phyloP scores from a whole-genome alignment of 2,113 vertebrate genomes.

The Odocoileus virginianus region DNA sequence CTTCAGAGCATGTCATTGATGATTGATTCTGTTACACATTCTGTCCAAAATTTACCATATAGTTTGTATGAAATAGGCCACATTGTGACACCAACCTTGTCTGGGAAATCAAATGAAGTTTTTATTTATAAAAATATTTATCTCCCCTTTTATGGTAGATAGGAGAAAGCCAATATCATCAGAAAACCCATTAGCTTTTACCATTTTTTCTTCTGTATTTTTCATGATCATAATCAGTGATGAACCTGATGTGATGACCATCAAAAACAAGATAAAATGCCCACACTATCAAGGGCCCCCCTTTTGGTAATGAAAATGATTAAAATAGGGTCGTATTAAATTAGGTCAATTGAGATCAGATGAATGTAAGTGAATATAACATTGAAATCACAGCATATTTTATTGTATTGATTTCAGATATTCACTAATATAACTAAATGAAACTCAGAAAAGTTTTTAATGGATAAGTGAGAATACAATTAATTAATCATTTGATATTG shows the following conservation, averaged over 20 bases:
- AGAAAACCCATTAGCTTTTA: background rate
- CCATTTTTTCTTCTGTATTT: conserved; percentile 12
- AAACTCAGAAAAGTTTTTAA: conserved; percentile 25
- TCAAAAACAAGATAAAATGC: background rate
- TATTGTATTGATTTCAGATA: conserved; percentile 10
- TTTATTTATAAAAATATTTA: background rate
- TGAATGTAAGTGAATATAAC: conserved; percentile 6
- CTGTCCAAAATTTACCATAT: background rate
- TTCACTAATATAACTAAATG: background rate
- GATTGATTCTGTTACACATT: background rate
- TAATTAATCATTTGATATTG: conserved; percentile 23
- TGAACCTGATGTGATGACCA: conserved; percentile 19
- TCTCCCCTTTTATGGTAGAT: background rate
- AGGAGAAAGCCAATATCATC: background rate
- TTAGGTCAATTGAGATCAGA: background rate
- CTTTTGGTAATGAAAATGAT: conserved; percentile 8
- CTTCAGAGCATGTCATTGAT: background rate
- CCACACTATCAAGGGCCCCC: background rate
- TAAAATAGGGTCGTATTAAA: conserved; percentile 25
- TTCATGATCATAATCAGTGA: conserved; percentile 13
- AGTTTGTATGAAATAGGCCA: background rate
- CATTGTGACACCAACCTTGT: background rate
- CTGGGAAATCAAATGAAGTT: background rate
- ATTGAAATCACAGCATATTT: background rate
- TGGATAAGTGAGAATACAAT: conserved; percentile 32